Conservation (phyloP, 2,113 vertebrate genomes). For the Argyrosomus japonicus region DNA sequence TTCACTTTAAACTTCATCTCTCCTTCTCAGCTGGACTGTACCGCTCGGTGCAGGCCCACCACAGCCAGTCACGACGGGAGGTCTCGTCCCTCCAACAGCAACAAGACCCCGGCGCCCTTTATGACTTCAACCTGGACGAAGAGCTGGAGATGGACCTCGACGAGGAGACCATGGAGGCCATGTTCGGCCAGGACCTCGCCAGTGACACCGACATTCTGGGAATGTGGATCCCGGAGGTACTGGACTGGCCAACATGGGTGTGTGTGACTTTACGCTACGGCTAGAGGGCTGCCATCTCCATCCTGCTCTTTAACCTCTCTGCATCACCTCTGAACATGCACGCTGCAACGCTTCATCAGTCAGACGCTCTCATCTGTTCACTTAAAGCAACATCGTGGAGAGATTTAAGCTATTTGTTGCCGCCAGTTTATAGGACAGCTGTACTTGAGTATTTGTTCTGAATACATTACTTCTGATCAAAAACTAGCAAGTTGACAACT, state of each 20-base stretch:
- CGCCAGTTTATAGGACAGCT: too few species aligned
- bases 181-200: slow-evolving; percentile 97
- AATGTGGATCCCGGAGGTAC: slow-evolving; percentile 99
- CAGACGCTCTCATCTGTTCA: not conserved
- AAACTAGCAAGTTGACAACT: too few species aligned
- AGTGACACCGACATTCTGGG: slow-evolving; percentile 99
- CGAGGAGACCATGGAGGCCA: slow-evolving; percentile 99
- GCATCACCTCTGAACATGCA: slow-evolving; percentile 37
- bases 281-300: slow-evolving; percentile 58
- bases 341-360: not conserved
- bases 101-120: slow-evolving; percentile 89
- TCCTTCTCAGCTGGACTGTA: slow-evolving; percentile 90
- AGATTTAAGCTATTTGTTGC: too few species aligned
- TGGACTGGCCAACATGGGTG: slow-evolving; percentile 99
- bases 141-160: slow-evolving; percentile 98
- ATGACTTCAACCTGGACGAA: slow-evolving; percentile 98
- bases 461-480: too few species aligned
- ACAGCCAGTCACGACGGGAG: slow-evolving; percentile 93
- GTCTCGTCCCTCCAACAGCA: slow-evolving; percentile 90
- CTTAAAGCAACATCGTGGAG: not conserved
- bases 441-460: too few species aligned
- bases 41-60: slow-evolving; percentile 97
- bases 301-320: slow-evolving; percentile 4
- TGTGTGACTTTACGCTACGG: slow-evolving; percentile 89
- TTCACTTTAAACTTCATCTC: not conserved